These are phyloP conservation scores for Anguilla megastoma DNA, from an alignment of 2,797 vertebrate species.

Conservation along the genomic window DNA sequence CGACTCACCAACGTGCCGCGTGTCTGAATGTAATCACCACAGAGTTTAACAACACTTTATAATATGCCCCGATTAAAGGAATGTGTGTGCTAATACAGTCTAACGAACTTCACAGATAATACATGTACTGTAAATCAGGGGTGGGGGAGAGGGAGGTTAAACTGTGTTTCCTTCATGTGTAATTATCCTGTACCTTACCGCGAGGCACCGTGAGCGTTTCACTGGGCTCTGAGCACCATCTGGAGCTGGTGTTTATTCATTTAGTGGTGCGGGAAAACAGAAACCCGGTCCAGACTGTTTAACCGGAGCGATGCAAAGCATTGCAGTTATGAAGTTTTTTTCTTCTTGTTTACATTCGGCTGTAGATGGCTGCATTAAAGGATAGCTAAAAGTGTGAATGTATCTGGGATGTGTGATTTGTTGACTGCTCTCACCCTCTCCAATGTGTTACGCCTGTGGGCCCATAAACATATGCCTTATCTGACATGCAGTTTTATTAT, in stretches of 20 bases:
- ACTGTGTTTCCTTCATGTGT: background rate
- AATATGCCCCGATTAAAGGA: conserved; percentile 8
- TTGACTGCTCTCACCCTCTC: background rate
- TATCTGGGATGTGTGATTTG: background rate
- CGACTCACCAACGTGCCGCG: conserved; percentile 41
- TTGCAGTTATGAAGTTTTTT: background rate
- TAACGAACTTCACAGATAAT: background rate
- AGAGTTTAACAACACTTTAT: conserved; percentile 43
- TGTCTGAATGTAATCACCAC: conserved; percentile 51
- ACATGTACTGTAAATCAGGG: background rate
- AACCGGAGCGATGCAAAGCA: background rate
- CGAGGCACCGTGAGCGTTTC: background rate
- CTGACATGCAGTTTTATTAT: background rate
- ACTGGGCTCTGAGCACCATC: background rate
- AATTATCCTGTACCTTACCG: background rate
- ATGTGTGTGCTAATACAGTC: background rate
- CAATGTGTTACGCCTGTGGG: background rate
- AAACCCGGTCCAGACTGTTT: background rate
- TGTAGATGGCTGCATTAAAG: background rate
- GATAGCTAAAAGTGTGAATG: background rate
- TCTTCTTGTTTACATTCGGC: background rate
- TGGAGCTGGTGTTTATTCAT: conserved; percentile 3
- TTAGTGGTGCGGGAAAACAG: background rate
- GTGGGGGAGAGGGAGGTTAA: background rate
- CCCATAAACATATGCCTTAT: conserved; percentile 13